Percentiles rank a stretch among this genome's conserved stretches.
These are phyloP conservation scores for Drosophila persimilis DNA, from an alignment of 1,140 invertebrate species.

Conservation along the genomic window DNA sequence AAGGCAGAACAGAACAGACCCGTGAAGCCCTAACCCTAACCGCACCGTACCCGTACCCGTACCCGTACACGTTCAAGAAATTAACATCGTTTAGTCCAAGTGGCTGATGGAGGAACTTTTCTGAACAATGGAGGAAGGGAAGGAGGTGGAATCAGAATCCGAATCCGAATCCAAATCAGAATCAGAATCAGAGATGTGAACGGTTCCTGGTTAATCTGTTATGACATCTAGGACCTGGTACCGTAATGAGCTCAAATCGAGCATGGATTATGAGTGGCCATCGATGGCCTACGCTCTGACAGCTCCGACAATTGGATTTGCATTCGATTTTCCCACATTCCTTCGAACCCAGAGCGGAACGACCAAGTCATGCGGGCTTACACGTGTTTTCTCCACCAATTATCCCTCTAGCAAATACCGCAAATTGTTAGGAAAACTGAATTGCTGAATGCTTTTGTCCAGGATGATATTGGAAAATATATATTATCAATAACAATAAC, in stretches of 20 bases:
- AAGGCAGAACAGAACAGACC: not conserved
- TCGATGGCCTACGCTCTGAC: constrained; percentile 77
- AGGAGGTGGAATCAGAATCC: not conserved
- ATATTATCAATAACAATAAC: constrained; percentile 32
- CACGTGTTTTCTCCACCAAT: constrained; percentile 60
- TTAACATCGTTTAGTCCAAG: constrained; percentile 78
- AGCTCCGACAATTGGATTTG: constrained; percentile 68
- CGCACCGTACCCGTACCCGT: constrained; percentile 22
- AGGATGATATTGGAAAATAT: constrained; percentile 45
- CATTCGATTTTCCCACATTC: constrained; percentile 62
- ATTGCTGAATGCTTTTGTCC: constrained; percentile 54
- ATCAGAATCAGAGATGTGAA: constrained; percentile 19
- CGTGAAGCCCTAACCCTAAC: constrained; percentile 44
- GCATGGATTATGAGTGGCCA: constrained; percentile 75
- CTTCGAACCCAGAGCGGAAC: constrained; percentile 23
- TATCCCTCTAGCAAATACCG: constrained; percentile 48
- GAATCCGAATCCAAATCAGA: not conserved
- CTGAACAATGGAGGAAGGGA: constrained; percentile 19
- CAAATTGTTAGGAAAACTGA: constrained; percentile 37
- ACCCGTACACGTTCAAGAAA: constrained; percentile 59
- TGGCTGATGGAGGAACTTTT: constrained; percentile 36
- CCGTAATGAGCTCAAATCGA: constrained; percentile 76
- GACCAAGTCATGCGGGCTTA: constrained; percentile 61
- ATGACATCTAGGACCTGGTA: constrained; percentile 71
- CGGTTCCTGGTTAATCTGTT: constrained; percentile 72